These are phyloP conservation scores for Pristionchus fissidentatus DNA, from an alignment of 2,888 invertebrate species.

Conservation along the genomic window DNA sequence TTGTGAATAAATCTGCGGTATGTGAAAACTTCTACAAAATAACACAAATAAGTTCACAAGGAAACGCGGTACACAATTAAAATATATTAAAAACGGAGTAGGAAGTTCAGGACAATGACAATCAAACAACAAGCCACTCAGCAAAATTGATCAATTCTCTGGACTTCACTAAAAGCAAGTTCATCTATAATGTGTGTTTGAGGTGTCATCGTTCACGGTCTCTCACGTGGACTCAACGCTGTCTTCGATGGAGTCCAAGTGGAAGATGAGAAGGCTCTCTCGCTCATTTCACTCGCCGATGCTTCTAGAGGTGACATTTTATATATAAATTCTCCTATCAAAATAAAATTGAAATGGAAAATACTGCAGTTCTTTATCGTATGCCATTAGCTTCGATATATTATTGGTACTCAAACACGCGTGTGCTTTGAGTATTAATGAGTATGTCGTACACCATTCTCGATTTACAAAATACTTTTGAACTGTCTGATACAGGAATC, in stretches of 20 bases:
- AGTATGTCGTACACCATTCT: not conserved
- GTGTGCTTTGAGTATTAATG: not conserved
- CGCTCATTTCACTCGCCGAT: constrained; percentile 4
- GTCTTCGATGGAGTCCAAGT: not conserved
- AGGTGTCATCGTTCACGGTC: constrained; percentile 37
- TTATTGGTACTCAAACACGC: not conserved
- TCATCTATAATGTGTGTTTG: no score
- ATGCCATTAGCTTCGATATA: not conserved
- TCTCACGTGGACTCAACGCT: not conserved
- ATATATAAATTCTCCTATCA: not conserved
- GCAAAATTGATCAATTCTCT: no score
- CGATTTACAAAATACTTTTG: not conserved
- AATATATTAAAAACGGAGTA: no score
- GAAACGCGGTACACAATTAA: no score
- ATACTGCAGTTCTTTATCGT: not conserved
- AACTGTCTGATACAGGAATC: not conserved
- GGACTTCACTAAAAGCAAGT: no score
- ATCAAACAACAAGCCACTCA: no score
- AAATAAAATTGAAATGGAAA: not conserved
- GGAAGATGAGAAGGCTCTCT: not conserved
- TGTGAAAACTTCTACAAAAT: no score
- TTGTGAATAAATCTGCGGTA: no score
- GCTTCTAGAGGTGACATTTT: constrained; percentile 1
- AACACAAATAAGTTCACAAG: no score
- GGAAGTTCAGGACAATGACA: no score